Base-by-base conservation (phyloP, 2,888 invertebrate genomes). In the Molanna angustata region DNA sequence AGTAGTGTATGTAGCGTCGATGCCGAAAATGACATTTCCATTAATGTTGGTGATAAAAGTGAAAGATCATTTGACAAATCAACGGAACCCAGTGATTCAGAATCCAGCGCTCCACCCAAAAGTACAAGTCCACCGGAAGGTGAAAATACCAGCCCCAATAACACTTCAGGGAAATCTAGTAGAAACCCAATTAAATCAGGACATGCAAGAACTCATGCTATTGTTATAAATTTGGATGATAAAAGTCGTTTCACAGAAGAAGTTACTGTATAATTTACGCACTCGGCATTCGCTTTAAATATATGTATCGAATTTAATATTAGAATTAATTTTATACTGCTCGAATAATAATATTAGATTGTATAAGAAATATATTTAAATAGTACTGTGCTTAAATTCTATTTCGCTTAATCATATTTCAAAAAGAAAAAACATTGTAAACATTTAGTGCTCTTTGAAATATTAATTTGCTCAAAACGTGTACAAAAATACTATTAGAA, bases 191-290 rank as follows among this genome's bases (percentile, higher is more conserved):
- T 59, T 22, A 59, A 59, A 45, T 85, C 86, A 6, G 86, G 85
- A 0, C 86, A 86, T 63, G 84, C 85, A 11, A 76, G 83, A 64
- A 86, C 86, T 57, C 86, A 85, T 64, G 84, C 86, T n/a, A 86
- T 88, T 64, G 84, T 88, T 62, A 86, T 89, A 61, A 88, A 88
- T 69, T 72, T 88, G 63, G 88, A 88, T 66, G 88, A 88, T 70
- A 88, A 88, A 65, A 87, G 84, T 68, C 79, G 87, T 63, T 88
- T 88, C 69, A 88, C 88, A 39, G 88, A 89, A 69, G 89, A 89
- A 69, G 87, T 89, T 59, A 88, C 88, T 44, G 89, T 89, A 63
- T 88, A 78, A 66, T 13, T 42, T 27, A 27, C 27, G 11, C 27
- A 27, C 6, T 7, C 27, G 27, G 11, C n/a, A n/a, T n/a, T n/a